A percentile compares a stretch with the other conserved stretches of the same genome.
Conservation (phyloP, 2,797 vertebrate species). For the Sebastes vulpes region DNA sequence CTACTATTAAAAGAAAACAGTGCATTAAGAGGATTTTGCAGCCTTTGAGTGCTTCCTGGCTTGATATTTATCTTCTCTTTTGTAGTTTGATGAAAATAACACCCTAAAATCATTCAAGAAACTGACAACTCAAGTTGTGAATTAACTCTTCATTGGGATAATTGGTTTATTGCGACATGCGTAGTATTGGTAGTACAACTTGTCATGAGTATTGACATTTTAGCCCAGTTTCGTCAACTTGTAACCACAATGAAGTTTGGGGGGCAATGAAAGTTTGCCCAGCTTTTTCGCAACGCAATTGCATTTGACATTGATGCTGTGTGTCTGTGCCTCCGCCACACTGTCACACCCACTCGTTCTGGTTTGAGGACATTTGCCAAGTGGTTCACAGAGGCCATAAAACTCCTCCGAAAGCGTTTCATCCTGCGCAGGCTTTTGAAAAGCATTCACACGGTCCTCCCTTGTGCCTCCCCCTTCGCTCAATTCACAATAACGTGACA, state of each 20-base stretch:
- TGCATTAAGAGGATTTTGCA: neutral
- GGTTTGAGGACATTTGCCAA: slow-evolving; percentile 69
- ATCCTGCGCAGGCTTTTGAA: slow-evolving; percentile 65
- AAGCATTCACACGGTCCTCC: slow-evolving; percentile 57
- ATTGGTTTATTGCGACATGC: neutral
- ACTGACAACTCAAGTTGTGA: neutral
- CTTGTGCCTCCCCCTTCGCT: slow-evolving; percentile 20
- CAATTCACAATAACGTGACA: slow-evolving; percentile 73
- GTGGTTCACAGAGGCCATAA: slow-evolving; percentile 66
- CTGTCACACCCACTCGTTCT: slow-evolving; percentile 48
- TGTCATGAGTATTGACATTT: neutral
- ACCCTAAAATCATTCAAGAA: neutral
- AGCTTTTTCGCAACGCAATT: neutral
- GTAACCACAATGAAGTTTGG: neutral
- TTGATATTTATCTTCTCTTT: neutral
- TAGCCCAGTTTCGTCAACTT: neutral
- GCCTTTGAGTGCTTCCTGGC: neutral
- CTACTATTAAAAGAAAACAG: neutral
- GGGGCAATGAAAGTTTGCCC: neutral
- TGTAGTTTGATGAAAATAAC: neutral
- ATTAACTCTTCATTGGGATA: neutral
- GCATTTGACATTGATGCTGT: slow-evolving; percentile 12
- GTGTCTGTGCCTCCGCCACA: slow-evolving; percentile 3
- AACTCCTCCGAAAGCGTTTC: slow-evolving; percentile 65
- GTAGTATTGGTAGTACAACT: neutral